Base-by-base conservation (phyloP, 2,113 vertebrate genomes). In the Silurus meridionalis region DNA sequence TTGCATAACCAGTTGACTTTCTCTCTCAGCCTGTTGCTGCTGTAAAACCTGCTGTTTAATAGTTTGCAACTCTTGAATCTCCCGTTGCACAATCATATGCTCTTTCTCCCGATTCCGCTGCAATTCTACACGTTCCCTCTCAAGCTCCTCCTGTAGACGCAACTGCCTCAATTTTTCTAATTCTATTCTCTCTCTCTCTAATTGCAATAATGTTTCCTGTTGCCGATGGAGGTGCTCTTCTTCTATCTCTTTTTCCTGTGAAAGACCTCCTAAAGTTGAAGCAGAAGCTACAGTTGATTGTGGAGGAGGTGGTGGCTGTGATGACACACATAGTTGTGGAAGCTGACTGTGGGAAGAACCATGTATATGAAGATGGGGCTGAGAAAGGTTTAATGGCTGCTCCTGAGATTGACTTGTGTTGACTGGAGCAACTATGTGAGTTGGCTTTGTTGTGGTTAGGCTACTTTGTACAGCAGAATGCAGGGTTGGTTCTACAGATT, bases 11-110 rank as follows among this genome's bases (percentile, higher is more conserved):
- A 99, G 95, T 91, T 99, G 98, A 0, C 96, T 97, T 50, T 99
- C 97, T 19, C 97, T 95, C 80, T 99, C 98, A 19, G 96, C 96
- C 88, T 99, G 97, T 92, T 99, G 98, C 86, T 99, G 98, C 82
- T 99, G 97, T 58, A 99, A 92, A 87, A 99, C 98, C 25, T 99
- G 96, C 77, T 99, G 97, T 94, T 99, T 99, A 91, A 99, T 99
- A 90, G 92, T 98, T 90, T 99, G 98, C 89, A 99, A 92, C 91
- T 99, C 98, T 89, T 98, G 97, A 89, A 99, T 94, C 91, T 99
- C 98, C 88, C 97, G 95, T 86, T 99, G 97, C 89, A 99, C 97
- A 88, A 99, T 92, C 66, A 99, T 92, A 92, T 99, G 97, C 89
- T 99, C 98, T 87, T 99, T 98, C 89, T 99, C 97, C 2, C 98